phyloP scores from a whole-genome alignment of 2,888 invertebrate species.

The Lysandra coridon region DNA sequence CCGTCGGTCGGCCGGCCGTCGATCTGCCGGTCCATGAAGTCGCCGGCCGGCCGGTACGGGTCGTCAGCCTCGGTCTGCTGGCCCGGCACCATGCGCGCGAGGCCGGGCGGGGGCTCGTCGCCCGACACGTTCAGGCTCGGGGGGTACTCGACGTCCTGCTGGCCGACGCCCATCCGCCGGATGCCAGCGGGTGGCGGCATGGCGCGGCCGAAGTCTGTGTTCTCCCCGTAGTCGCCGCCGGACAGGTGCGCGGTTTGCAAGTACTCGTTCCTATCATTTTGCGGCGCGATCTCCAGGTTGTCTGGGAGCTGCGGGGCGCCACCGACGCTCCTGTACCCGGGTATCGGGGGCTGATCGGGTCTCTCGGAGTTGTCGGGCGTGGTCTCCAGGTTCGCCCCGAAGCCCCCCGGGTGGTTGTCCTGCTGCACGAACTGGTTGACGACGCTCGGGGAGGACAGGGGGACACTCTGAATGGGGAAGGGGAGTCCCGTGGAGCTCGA shows the following conservation, averaged over 20 bases:
- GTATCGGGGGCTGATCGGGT: conserved; percentile 73
- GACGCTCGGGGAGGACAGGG: conserved; percentile 61
- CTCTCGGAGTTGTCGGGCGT: conserved; percentile 85
- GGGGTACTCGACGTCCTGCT: conserved; percentile 79
- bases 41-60: conserved; percentile 59
- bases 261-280: conserved; percentile 87
- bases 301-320: conserved; percentile 67
- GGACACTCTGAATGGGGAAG: conserved; percentile 54
- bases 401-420: conserved; percentile 59
- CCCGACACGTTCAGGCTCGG: conserved; percentile 58
- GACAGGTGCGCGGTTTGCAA: conserved; percentile 88
- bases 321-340: conserved; percentile 52
- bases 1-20: conserved; percentile 68
- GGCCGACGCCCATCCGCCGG: conserved; percentile 84
- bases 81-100: conserved; percentile 77
- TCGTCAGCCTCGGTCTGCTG: conserved; percentile 69
- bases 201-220: conserved; percentile 71
- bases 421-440: conserved; percentile 63
- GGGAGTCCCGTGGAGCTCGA: conserved; percentile 47
- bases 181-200: conserved; percentile 82
- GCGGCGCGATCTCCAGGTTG: conserved; percentile 83
- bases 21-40: conserved; percentile 68
- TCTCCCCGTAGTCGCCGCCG: conserved; percentile 74
- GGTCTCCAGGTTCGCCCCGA: conserved; percentile 83
- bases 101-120: conserved; percentile 77